Conservation (phyloP, 2,888 invertebrate genomes). For the Pseudococcus jackbeardsleyi region DNA sequence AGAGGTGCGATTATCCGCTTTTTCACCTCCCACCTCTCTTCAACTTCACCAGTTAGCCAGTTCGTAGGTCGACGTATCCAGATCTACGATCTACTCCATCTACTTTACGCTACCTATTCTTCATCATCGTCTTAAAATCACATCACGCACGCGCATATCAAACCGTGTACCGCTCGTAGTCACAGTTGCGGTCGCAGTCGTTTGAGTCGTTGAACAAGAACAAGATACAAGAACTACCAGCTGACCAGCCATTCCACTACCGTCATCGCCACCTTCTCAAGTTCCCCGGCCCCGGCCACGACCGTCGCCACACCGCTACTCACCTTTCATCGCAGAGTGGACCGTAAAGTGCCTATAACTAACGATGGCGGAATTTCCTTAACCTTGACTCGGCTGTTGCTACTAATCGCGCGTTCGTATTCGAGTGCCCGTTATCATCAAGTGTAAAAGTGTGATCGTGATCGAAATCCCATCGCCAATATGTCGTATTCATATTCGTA, state of each 20-base stretch:
- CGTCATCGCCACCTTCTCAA: not conserved
- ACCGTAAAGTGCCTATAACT: conserved; percentile 36
- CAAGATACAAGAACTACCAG: not conserved
- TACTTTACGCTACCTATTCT: too few species aligned
- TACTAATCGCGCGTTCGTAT: conserved; percentile 45
- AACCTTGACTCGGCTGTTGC: conserved; percentile 58
- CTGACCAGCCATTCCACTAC: not conserved
- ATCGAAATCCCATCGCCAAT: conserved; percentile 28
- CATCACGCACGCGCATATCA: too few species aligned
- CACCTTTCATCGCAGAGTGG: conserved; percentile 14
- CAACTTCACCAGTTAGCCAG: too few species aligned
- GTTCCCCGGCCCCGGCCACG: not conserved
- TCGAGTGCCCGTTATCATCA: conserved; percentile 53
- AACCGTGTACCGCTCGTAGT: too few species aligned
- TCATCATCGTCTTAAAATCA: too few species aligned
- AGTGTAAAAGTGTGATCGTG: conserved; percentile 40
- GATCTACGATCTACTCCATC: too few species aligned
- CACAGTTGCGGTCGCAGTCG: too few species aligned
- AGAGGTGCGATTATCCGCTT: too few species aligned
- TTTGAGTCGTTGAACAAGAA: too few species aligned
- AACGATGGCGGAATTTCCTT: conserved; percentile 61
- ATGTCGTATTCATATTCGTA: not conserved
- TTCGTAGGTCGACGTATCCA: too few species aligned
- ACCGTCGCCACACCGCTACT: not conserved
- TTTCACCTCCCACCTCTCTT: too few species aligned